Evolutionary conservation across 2,113 vertebrate species (phyloP).

Genomic region (Pelvicachromis taeniatus): DNA sequence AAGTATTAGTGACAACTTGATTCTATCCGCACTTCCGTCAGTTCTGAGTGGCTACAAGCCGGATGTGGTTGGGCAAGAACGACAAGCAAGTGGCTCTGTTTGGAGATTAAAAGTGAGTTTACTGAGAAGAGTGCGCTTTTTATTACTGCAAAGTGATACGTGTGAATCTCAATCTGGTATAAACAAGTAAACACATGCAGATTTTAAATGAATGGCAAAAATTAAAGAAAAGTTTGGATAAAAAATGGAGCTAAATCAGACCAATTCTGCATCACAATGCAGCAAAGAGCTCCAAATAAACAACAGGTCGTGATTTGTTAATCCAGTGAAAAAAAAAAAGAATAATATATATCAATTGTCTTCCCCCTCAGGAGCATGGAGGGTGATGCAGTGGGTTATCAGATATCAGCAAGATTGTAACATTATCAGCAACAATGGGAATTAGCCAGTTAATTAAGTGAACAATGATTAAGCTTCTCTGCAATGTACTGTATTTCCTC

Average conservation of each 20-base stretch:
- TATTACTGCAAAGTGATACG: neutral
- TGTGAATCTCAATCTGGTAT: neutral
- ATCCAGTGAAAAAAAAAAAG: neutral
- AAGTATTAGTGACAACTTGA: neutral
- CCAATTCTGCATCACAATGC: neutral
- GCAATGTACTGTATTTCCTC: neutral
- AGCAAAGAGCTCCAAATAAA: neutral
- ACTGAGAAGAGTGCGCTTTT: neutral
- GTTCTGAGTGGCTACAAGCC: neutral
- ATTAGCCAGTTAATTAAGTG: neutral
- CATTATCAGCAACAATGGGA: neutral
- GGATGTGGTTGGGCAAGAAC: neutral
- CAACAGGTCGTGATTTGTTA: neutral
- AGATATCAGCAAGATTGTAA: neutral
- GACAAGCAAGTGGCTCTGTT: neutral
- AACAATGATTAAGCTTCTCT: neutral
- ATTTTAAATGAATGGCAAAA: neutral
- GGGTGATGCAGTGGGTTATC: neutral
- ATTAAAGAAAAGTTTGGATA: neutral
- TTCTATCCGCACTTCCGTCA: neutral
- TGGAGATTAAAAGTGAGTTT: neutral
- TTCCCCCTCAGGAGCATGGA: neutral
- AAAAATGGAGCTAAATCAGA: neutral
- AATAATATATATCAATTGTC: neutral
- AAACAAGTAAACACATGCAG: neutral